Conservation (phyloP, 64 coral and sea anemone species). For the Hydrozoanthus tunicans region DNA sequence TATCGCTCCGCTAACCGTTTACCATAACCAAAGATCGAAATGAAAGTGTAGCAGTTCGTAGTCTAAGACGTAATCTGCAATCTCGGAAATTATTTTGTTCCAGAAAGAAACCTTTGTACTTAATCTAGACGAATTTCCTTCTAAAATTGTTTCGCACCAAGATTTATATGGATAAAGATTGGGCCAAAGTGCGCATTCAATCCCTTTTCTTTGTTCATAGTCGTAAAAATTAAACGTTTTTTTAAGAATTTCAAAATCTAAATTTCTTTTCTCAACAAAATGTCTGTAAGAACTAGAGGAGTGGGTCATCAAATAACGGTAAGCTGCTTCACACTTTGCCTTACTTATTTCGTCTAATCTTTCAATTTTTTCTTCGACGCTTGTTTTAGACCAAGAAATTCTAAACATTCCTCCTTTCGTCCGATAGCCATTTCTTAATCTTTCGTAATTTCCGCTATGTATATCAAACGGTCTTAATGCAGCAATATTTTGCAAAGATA, state of each 20-base stretch:
- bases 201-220: background rate
- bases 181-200: background rate
- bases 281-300: background rate
- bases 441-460: background rate
- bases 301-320: background rate
- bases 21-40: constrained; percentile 55
- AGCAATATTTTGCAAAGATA: background rate
- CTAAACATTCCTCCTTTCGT: background rate
- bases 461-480: background rate
- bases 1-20: constrained; percentile 48
- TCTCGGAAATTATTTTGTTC: background rate
- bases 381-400: background rate
- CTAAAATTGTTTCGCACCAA: background rate
- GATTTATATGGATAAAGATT: background rate
- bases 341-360: background rate
- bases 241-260: background rate
- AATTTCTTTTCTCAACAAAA: background rate
- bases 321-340: background rate
- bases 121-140: background rate
- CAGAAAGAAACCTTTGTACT: background rate
- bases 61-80: background rate
- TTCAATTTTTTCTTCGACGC: background rate
- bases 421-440: background rate
- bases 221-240: constrained; percentile 4
- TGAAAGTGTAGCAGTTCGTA: constrained; percentile 48